phyloP scores from a whole-genome alignment of 1,140 invertebrate species.

The Drosophila bipectinata region DNA sequence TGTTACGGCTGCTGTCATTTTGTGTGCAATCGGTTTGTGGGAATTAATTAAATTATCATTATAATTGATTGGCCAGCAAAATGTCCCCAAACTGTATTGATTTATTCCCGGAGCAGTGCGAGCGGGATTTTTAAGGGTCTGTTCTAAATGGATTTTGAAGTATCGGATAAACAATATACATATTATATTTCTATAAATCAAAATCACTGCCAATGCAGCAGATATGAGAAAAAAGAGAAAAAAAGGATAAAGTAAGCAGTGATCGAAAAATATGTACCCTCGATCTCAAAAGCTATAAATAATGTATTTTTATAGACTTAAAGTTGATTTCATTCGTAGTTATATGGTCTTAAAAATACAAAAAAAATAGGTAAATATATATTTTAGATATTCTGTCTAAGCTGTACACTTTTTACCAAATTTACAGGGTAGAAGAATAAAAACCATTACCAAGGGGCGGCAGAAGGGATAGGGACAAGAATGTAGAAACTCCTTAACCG shows the following conservation, averaged over 20 bases:
- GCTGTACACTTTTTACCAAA: too few relatives aligned
- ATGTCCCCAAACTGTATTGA: slow-evolving; percentile 4
- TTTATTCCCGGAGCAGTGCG: not conserved
- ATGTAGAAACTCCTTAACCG: slow-evolving; percentile 1
- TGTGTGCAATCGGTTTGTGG: slow-evolving; percentile 51
- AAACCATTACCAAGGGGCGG: not conserved
- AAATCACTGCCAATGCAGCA: slow-evolving; percentile 16
- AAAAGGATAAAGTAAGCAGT: not conserved
- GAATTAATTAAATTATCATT: slow-evolving; percentile 72
- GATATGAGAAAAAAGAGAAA: not conserved
- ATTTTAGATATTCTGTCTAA: too few relatives aligned
- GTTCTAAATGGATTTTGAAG: slow-evolving; percentile 35
- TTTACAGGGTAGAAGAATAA: not conserved
- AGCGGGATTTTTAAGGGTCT: not conserved
- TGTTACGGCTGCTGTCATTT: slow-evolving; percentile 10
- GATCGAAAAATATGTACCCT: not conserved
- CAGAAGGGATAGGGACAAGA: not conserved
- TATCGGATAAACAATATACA: slow-evolving; percentile 36
- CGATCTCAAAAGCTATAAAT: too few relatives aligned
- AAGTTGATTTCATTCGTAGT: too few relatives aligned
- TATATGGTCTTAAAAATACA: too few relatives aligned
- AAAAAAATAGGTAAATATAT: too few relatives aligned
- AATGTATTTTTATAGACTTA: too few relatives aligned
- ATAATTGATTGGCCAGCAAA: slow-evolving; percentile 65
- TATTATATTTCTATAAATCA: slow-evolving; percentile 52